Evolutionary conservation across 2,113 vertebrate species (phyloP), one percentile per base, ranked within the genome.

Genomic region (Rhinoptilus africanus): DNA sequence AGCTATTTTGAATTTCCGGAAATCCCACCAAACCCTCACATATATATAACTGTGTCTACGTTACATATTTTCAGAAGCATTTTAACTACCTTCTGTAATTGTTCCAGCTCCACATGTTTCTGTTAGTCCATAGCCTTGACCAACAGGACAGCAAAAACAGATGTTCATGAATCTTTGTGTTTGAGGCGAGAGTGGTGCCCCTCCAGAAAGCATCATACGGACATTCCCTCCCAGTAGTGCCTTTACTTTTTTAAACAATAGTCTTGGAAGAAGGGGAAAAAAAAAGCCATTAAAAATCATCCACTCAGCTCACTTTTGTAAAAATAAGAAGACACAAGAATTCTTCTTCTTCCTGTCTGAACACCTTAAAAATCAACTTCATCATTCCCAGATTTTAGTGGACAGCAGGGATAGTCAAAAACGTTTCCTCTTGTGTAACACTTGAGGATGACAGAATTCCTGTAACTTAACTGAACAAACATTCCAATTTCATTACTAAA

Each of bases 111-210:
- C 99, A 83, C 99, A 99, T 0, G 99, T 99, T 96, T 99, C 99
- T 16, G 99, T 99, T 43, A 99, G 98, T 53, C 99, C 99, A 11
- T 99, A 99, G 66, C 99, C 99, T 85, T 99, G 99, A 21, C 99
- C 99, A 85, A 99, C 98, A 2, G 99, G 99, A 63, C 99, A 99
- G 88, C 99, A 99, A 97, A 99, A 99, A 75, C 99, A 99, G 68
- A 99, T 98, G 63, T 99, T 99, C 99, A 99, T 99, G 92, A 99
- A 99, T 28, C 99, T 97, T 51, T 99, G 99, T 27, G 99, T 99
- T 5, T 98, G 99, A 2, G 99, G 92, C 1, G 99, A 99, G 63
- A 99, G 98, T 0, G 99, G 99, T 2, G 99, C 99, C 26, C 99
- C 99, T 21, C 99, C 99, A 11, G 98, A 99, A 67, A 99, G 92